Evolutionary conservation across 2,797 vertebrate species (phyloP).

Genomic region (Glyptemys insculpta): DNA sequence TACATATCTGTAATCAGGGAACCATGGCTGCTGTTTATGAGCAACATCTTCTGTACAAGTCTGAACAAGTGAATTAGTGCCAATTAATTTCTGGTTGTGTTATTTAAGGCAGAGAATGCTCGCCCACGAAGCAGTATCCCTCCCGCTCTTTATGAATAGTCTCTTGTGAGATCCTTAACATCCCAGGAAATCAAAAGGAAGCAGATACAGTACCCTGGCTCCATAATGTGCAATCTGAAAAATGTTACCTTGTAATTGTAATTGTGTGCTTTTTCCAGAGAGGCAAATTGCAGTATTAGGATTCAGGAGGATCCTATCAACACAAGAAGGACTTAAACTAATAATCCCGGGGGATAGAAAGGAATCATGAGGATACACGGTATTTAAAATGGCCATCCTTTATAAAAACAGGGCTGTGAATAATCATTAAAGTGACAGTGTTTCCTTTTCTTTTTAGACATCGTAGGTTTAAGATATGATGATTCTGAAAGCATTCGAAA

Average conservation of each 20-base stretch:
- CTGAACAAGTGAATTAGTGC: constrained; percentile 61
- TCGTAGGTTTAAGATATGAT: neutral
- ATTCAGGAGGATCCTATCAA: neutral
- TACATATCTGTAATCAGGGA: constrained; percentile 65
- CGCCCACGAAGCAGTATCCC: neutral
- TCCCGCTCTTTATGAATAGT: neutral
- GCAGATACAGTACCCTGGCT: neutral
- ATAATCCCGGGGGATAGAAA: neutral
- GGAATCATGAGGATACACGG: neutral
- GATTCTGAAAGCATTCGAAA: neutral
- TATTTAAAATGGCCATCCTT: neutral
- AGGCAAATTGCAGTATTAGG: neutral
- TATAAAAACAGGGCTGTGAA: neutral
- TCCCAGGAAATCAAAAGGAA: neutral
- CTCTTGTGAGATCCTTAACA: neutral
- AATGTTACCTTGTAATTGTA: neutral
- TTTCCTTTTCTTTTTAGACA: neutral
- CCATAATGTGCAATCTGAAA: neutral
- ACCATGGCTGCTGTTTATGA: constrained; percentile 59
- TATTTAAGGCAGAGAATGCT: constrained; percentile 27
- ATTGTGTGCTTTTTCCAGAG: neutral
- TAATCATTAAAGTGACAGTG: neutral
- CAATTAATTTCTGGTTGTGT: constrained; percentile 49
- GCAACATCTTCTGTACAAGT: constrained; percentile 55
- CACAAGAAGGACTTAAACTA: neutral